Evolutionary conservation across 1,140 invertebrate species (phyloP).

Genomic region (Caenorhabditis latens): DNA sequence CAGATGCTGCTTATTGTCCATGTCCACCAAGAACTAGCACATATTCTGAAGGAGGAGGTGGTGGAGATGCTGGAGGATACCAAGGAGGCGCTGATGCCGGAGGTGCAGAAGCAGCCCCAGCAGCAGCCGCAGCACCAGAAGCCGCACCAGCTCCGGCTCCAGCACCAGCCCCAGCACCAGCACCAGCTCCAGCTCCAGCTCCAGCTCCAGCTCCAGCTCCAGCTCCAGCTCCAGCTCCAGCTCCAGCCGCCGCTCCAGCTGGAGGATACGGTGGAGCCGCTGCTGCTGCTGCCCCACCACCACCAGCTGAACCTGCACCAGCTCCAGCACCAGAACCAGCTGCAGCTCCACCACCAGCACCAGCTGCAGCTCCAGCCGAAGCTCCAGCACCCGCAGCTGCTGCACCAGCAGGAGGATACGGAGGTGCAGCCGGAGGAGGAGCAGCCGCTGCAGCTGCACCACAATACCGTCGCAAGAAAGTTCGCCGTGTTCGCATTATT

Average conservation of each 20-base stretch:
- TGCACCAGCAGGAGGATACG: background rate
- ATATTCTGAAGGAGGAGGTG: conserved; percentile 13
- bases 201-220: background rate
- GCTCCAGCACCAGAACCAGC: background rate
- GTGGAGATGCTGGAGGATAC: background rate
- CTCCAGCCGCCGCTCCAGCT: background rate
- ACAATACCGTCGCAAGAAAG: conserved; percentile 40
- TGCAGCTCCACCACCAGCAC: background rate
- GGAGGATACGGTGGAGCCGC: background rate
- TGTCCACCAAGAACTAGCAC: conserved; percentile 43
- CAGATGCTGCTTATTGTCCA: conserved; percentile 41
- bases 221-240: conserved; percentile 14
- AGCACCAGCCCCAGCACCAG: background rate
- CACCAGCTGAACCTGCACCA: conserved; percentile 11
- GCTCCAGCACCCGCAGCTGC: background rate
- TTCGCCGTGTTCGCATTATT: conserved; percentile 23
- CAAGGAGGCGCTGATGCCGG: background rate
- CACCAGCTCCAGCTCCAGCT: background rate
- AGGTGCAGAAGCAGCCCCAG: background rate
- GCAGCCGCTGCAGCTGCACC: background rate
- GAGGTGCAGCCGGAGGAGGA: background rate
- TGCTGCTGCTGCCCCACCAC: background rate
- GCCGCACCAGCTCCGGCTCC: background rate
- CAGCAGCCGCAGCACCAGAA: background rate
- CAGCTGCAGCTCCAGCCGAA: background rate